Evolutionary conservation across 64 coral and sea anemone genomes (phyloP), one percentile per base, ranked within the genome.

Genomic region (Porites australiensis): DNA sequence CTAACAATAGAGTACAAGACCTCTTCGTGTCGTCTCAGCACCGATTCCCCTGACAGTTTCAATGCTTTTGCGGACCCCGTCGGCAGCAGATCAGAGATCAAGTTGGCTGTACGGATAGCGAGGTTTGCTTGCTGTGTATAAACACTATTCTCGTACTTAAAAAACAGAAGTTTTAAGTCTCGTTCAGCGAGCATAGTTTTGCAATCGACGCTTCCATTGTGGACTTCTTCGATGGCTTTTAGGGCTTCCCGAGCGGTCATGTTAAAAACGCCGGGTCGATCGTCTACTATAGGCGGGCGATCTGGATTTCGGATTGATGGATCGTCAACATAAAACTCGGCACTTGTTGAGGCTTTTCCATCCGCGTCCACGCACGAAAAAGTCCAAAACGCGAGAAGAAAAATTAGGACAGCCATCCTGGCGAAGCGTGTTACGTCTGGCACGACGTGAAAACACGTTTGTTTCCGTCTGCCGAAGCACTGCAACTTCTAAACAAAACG

Each of bases 101-200:
- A 63, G 79, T 98, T 98, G 10, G 95, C 95, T 44, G 95, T 94
- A 43, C 88, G 84, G 9, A 98, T 98, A 12, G 92, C 88, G 11
- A 98, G 86, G 72, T 82, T 62, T 14, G 95, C 95, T 77, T 94
- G 92, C 6, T 66, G 53, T 13, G 89, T 94, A 44, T 94, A 98
- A 14, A 94, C 89, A 43, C 92, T 94, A 70, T 98, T 94, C 66
- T 98, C 80, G 53, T 98, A 98, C 74, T 90, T 89, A 58, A 98
- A 91, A 57, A 61, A 70, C 15, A 98, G 78, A 55, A 98, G 70
- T n/a, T 98, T 92, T 13, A 98, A 43, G 75, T 77, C 86, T 91
- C 95, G 79, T 4, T 64, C 84, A 8, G 90, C 95, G 5, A 96
- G 87, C 92, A 98, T 91, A 54, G 79, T 60, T 51, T 88, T 77